Evolutionary conservation across 2,113 vertebrate species (phyloP).

Genomic region (Epinephelus cyanopodus): DNA sequence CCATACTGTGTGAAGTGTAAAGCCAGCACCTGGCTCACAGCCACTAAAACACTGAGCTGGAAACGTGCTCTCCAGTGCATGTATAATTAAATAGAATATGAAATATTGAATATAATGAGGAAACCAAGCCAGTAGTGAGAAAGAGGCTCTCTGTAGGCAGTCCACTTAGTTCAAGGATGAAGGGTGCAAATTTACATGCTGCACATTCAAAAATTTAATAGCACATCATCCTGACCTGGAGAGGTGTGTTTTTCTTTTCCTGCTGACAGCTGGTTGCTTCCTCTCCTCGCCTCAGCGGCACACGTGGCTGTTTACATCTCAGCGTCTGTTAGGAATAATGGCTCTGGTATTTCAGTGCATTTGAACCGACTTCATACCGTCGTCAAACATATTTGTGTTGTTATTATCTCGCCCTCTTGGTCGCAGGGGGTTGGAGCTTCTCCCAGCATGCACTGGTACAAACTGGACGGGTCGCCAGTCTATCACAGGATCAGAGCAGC

Average conservation of each 20-base stretch:
- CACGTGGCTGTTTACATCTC: not conserved
- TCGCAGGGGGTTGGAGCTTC: not conserved
- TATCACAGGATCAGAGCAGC: not conserved
- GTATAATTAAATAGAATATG: conserved; percentile 48
- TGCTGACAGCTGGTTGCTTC: not conserved
- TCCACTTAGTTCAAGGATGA: conserved; percentile 18
- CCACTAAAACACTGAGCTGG: not conserved
- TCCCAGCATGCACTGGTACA: too few species aligned
- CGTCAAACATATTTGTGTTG: not conserved
- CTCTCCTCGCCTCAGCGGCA: not conserved
- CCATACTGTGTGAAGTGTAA: conserved; percentile 15
- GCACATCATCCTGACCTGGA: not conserved
- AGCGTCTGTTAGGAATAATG: not conserved
- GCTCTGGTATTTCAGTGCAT: not conserved
- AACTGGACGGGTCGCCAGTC: not conserved
- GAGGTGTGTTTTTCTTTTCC: not conserved
- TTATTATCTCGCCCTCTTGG: not conserved
- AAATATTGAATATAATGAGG: conserved; percentile 63
- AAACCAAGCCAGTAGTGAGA: conserved; percentile 9
- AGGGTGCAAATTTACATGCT: conserved; percentile 17
- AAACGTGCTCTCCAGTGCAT: conserved; percentile 7
- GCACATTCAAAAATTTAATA: conserved; percentile 31
- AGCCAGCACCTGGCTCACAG: conserved; percentile 15
- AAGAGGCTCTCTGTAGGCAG: conserved; percentile 18
- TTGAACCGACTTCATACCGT: not conserved